These are phyloP conservation scores for Calycopis cecrops DNA, from an alignment of 1,140 invertebrate genomes.

Conservation along the genomic window DNA sequence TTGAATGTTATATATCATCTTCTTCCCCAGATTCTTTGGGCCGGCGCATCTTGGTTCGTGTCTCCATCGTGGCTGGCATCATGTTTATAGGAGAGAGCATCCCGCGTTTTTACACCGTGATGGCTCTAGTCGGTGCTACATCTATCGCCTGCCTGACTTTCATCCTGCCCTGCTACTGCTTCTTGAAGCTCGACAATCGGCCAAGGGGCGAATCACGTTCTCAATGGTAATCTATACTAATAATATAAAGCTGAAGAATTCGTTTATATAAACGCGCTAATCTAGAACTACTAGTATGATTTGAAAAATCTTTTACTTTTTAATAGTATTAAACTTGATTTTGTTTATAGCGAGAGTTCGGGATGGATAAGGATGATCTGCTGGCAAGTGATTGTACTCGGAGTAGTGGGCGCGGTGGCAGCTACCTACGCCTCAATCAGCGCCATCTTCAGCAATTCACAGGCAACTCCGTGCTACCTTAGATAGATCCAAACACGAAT, in stretches of 20 bases:
- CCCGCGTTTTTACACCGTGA: conserved; percentile 82
- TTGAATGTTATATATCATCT: background rate
- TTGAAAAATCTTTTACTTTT: too few relatives aligned
- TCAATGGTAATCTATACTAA: too few relatives aligned
- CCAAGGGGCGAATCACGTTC: conserved; percentile 30
- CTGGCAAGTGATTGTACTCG: conserved; percentile 78
- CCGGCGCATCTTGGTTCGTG: conserved; percentile 77
- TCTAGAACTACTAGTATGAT: too few relatives aligned
- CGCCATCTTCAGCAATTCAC: conserved; percentile 72
- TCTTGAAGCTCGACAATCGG: conserved; percentile 75
- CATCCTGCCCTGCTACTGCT: conserved; percentile 82
- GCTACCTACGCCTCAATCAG: conserved; percentile 78
- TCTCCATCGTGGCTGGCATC: conserved; percentile 75
- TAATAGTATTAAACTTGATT: background rate
- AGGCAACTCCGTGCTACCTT: conserved; percentile 54
- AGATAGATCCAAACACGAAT: conserved; percentile 22
- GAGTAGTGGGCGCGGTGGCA: conserved; percentile 76
- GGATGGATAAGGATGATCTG: conserved; percentile 58
- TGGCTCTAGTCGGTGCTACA: conserved; percentile 83
- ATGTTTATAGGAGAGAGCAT: conserved; percentile 81
- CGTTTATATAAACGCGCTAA: too few relatives aligned
- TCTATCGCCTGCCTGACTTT: conserved; percentile 81
- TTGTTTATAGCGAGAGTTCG: conserved; percentile 36
- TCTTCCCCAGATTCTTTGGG: conserved; percentile 78
- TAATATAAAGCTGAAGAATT: too few relatives aligned